Evolutionary conservation across 2,113 vertebrate species (phyloP).

Genomic region (Haplochromis burtoni): DNA sequence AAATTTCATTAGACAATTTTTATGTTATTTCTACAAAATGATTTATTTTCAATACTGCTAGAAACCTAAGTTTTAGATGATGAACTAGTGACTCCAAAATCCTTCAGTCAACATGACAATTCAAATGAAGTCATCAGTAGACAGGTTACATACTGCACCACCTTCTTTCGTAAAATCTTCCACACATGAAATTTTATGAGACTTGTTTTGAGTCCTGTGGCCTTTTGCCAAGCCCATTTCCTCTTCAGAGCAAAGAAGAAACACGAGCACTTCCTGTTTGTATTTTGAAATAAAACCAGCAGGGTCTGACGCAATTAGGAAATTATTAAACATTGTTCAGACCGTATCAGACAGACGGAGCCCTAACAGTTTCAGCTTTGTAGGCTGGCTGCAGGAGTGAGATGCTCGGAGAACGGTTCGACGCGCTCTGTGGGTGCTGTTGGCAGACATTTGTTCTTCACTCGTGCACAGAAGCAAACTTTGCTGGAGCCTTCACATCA

Average conservation of each 20-base stretch:
- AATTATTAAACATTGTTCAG: constrained; percentile 47
- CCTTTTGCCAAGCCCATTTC: neutral
- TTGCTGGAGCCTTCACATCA: neutral
- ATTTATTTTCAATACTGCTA: neutral
- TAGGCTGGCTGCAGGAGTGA: neutral
- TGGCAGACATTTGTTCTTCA: neutral
- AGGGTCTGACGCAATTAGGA: constrained; percentile 4
- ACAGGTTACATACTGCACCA: neutral
- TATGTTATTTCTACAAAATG: neutral
- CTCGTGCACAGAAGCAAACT: neutral
- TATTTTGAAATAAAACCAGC: constrained; percentile 9
- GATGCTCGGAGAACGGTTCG: neutral
- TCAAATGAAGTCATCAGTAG: neutral
- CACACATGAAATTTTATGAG: neutral
- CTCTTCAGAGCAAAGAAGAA: neutral
- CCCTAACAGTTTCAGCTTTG: neutral
- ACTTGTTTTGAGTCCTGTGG: neutral
- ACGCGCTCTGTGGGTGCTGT: neutral
- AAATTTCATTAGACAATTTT: neutral
- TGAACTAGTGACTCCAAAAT: neutral
- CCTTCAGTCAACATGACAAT: neutral
- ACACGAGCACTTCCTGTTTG: constrained; percentile 11
- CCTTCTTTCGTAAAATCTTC: neutral
- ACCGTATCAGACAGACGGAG: neutral
- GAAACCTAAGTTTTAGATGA: neutral